A percentile compares a stretch with the other conserved stretches of the same genome.
Conservation (phyloP, 1,140 invertebrate species). For the Ostrea denselamellosa region DNA sequence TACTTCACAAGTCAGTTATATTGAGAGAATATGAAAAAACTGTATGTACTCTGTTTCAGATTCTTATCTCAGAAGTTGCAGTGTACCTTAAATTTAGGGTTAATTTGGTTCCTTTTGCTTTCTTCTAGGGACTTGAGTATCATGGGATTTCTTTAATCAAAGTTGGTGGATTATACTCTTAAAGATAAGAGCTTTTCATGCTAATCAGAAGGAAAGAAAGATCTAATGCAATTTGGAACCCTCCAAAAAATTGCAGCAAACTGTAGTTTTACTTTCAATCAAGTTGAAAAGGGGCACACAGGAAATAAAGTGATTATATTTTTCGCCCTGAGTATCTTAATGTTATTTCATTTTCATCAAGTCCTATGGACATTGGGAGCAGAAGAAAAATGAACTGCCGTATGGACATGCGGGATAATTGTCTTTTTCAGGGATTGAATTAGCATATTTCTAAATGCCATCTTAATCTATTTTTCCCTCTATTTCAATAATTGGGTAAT, state of each 20-base stretch:
- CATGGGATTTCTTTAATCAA: conserved; percentile 54
- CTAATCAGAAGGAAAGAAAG: conserved; percentile 54
- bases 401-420: conserved; percentile 57
- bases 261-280: conserved; percentile 54
- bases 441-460: conserved; percentile 69
- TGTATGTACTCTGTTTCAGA: not conserved
- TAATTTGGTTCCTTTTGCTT: not conserved
- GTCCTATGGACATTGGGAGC: conserved; percentile 44
- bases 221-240: conserved; percentile 57
- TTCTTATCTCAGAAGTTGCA: not conserved
- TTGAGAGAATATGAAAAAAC: too few species aligned
- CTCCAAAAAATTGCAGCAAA: conserved; percentile 51
- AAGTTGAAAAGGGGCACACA: conserved; percentile 41
- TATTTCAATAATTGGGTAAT: conserved; percentile 71
- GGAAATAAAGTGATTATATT: conserved; percentile 62
- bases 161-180: conserved; percentile 47
- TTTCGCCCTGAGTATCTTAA: conserved; percentile 56
- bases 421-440: conserved; percentile 62
- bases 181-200: conserved; percentile 51
- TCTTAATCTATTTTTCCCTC: conserved; percentile 71
- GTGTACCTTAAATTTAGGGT: not conserved
- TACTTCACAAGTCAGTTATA: too few species aligned
- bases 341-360: conserved; percentile 57
- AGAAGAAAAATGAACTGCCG: conserved; percentile 49
- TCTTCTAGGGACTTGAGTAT: conserved; percentile 36